Base-by-base conservation (phyloP, 2,113 vertebrate species). In the Hyaena hyaena region DNA sequence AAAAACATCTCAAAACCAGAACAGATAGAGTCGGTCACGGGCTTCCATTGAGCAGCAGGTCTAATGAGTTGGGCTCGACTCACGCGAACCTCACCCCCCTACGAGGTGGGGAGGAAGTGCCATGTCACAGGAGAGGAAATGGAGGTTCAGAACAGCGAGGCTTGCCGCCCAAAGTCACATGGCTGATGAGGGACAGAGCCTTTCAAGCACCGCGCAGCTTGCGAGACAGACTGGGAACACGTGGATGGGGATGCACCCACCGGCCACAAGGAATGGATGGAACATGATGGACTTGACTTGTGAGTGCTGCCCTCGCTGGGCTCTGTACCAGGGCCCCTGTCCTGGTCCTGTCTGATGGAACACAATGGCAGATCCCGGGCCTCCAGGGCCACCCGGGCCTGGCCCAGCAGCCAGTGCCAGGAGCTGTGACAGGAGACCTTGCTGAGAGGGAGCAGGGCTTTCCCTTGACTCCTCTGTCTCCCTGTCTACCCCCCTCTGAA, bases 331-430 rank as follows among this genome's bases (percentile, higher is more conserved):
- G 2, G 7, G 35, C 65, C 35, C 45, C 31, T 61, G 23, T 3
- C 82, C 10, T 14, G 39, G 11, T 21, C 35, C 74, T 17, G 31
- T 15, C 5, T 23, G 76, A 31, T 7, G 33, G 4, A 15, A 53
- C 50, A 7, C 43, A 17, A 48, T 35, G 43, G 39, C n/a, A 45
- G 50, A 16, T 11, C 26, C 28, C 23, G 19, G 48, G 17, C 26
- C 43, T 4, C 4, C 58, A 4, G 48, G 11, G 19, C 4, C 24
- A 53, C n/a, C 1, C 1, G 0, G 21, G 14, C 31, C 88, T 26
- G 21, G 7, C 21, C 55, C 9, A 17, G 73, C 0, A 0, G 31
- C 28, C 74, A 0, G 0, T 4, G 50, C 24, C 21, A 4, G 1
- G 12, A 88, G 16, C 58, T 50, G 11, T 7, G 2, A 15, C 26